phyloP scores from a whole-genome alignment of 2,888 invertebrate species.

The Nemotelus pantherinus region DNA sequence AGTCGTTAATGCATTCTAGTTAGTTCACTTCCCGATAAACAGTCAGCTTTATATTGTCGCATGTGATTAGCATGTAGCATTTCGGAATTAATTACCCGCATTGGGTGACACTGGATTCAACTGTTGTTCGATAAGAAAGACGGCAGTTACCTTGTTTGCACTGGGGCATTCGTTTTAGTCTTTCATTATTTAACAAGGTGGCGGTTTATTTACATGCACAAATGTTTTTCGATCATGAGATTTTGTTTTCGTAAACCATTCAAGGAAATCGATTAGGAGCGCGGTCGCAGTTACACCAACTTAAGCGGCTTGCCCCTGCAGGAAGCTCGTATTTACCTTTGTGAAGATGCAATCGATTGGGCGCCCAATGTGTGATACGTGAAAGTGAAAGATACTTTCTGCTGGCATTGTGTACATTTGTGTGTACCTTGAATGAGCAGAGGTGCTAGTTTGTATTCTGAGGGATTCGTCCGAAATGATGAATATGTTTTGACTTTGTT shows the following conservation, averaged over 20 bases:
- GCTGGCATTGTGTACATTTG: too few relatives aligned
- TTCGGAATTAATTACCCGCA: constrained; percentile 23
- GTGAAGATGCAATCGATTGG: too few relatives aligned
- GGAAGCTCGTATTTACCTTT: too few relatives aligned
- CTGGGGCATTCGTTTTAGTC: not conserved
- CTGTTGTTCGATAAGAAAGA: not conserved
- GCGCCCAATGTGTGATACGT: too few relatives aligned
- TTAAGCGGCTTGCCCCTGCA: too few relatives aligned
- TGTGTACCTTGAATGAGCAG: too few relatives aligned
- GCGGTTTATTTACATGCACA: not conserved
- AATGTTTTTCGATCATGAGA: not conserved
- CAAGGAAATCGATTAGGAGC: too few relatives aligned
- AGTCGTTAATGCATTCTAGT: not conserved
- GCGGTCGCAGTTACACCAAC: too few relatives aligned
- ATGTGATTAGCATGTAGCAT: constrained; percentile 20
- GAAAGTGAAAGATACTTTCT: too few relatives aligned
- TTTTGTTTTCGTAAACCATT: not conserved
- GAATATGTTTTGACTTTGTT: not conserved
- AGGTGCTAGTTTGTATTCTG: too few relatives aligned
- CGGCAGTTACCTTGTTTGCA: not conserved
- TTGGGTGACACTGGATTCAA: constrained; percentile 13
- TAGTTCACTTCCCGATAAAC: not conserved
- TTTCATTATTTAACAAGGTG: not conserved
- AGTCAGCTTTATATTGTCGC: not conserved
- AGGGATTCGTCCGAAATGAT: too few relatives aligned